Base-by-base conservation (phyloP, 1,140 invertebrate species). In the Aphaenogaster ashmeadi region DNA sequence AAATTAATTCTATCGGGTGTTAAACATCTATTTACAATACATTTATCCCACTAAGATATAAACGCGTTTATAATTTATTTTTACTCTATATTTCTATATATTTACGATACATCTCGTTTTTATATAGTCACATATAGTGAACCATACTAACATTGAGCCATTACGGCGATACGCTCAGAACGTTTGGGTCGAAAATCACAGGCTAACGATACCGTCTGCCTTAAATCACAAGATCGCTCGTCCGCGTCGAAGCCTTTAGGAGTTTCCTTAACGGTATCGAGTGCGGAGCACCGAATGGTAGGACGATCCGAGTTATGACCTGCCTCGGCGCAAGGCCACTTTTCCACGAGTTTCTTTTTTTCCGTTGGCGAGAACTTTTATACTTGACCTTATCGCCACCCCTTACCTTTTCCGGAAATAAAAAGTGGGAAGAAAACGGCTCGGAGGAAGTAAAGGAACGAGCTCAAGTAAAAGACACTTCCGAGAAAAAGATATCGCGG, bases 381-480 rank as follows among this genome's bases (percentile, higher is more conserved):
- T 80, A 74, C 87, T 86, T 88, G 87, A 89, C 80, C 87, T 89
- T 88, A 89, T 89, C 74, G 83, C 47, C 80, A 62, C 74, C 41
- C 47, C 75, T 85, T 52, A 71, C 62, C 47, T 56, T 15, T 50
- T 11, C 44, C 80, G 54, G 69, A 84, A 75, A 75, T 84, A 74
- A 84, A 84, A 84, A 75, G 44, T 84, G 13, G 41, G 18, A 36
- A 44, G 21, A 36, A 58, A 41, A 44, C n/a, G 15, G 27, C 18
- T 69, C 0, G 54, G 6, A 47, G 18, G 27, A 84, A 47, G 18
- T 69, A 6, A 47, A 67, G 36, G 1, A 54, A 44, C 38, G 36
- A 69, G 47, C 62, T 33, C 36, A 11, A 81, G 21, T 83, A 58
- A 72, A 72, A 18, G 27, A 18, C 50, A 33, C 38, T 58, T 83